Percentiles rank a stretch among this genome's conserved stretches.
Conservation (phyloP, 2,888 invertebrate species). For the Campoletis raptor region DNA sequence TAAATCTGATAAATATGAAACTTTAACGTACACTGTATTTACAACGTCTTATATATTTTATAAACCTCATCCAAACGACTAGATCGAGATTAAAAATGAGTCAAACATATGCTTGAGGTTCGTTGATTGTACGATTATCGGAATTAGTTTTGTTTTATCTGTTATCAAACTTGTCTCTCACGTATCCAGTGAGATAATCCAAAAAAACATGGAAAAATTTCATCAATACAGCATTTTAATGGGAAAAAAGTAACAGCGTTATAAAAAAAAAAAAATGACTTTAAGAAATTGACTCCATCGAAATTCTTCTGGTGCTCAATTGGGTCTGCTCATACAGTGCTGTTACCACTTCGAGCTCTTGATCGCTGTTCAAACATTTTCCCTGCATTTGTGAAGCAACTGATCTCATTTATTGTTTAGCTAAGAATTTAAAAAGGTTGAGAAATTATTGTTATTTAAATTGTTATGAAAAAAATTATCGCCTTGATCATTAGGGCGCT, state of each 20-base stretch:
- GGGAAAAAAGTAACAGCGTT: background rate
- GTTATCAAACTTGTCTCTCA: background rate
- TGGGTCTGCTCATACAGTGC: background rate
- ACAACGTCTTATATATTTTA: background rate
- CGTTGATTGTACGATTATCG: background rate
- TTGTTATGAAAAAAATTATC: background rate
- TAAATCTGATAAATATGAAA: background rate
- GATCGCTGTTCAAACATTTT: background rate
- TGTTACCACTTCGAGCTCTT: background rate
- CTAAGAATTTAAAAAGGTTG: background rate
- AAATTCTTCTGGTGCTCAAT: background rate
- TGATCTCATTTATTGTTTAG: background rate
- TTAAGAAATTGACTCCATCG: background rate
- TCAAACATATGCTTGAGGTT: background rate
- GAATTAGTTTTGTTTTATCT: background rate
- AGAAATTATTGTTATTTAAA: background rate
- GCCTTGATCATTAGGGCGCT: background rate
- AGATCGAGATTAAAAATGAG: background rate
- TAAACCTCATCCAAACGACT: background rate
- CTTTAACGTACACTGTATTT: background rate
- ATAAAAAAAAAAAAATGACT: background rate
- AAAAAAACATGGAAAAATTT: background rate
- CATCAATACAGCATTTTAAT: background rate
- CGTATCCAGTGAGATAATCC: background rate
- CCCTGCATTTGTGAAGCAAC: background rate